Evolutionary conservation across 1,140 invertebrate genomes (phyloP).

Genomic region (Vanessa atalanta): DNA sequence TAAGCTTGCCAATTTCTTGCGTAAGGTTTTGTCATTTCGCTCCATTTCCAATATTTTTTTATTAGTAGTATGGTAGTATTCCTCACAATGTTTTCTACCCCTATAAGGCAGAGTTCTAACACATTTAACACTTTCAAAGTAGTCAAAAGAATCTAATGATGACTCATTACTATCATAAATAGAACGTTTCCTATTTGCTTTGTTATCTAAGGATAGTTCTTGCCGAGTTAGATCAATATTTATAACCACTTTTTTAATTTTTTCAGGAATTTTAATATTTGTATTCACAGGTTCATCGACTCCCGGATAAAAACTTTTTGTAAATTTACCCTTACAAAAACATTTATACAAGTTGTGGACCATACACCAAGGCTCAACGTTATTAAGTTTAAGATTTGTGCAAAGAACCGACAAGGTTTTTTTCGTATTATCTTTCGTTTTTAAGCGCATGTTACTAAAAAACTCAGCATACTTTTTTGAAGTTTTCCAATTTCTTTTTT

Average conservation of each 20-base stretch:
- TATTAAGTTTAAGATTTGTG: constrained; percentile 54
- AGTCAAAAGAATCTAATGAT: background rate
- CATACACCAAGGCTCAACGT: constrained; percentile 73
- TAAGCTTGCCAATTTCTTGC: constrained; percentile 48
- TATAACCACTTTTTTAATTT: background rate
- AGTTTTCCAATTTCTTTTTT: constrained; percentile 63
- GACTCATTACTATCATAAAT: constrained; percentile 1
- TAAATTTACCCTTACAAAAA: constrained; percentile 73
- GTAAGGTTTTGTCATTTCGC: constrained; percentile 58
- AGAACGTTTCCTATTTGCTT: background rate
- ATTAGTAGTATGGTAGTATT: constrained; percentile 57
- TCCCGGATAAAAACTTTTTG: constrained; percentile 29
- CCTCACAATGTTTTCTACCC: constrained; percentile 56
- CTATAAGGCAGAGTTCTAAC: constrained; percentile 49
- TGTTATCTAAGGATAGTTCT: background rate
- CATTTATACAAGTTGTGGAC: constrained; percentile 75
- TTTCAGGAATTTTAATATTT: background rate
- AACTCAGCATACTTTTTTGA: constrained; percentile 68
- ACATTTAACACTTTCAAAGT: constrained; percentile 31
- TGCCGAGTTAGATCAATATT: background rate
- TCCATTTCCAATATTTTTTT: constrained; percentile 66
- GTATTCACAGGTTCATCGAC: constrained; percentile 21
- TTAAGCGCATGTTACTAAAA: constrained; percentile 58
- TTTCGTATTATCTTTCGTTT: constrained; percentile 42
- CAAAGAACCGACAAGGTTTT: constrained; percentile 45